Conservation (phyloP, 2,888 invertebrate genomes). For the Julus scandinavius region DNA sequence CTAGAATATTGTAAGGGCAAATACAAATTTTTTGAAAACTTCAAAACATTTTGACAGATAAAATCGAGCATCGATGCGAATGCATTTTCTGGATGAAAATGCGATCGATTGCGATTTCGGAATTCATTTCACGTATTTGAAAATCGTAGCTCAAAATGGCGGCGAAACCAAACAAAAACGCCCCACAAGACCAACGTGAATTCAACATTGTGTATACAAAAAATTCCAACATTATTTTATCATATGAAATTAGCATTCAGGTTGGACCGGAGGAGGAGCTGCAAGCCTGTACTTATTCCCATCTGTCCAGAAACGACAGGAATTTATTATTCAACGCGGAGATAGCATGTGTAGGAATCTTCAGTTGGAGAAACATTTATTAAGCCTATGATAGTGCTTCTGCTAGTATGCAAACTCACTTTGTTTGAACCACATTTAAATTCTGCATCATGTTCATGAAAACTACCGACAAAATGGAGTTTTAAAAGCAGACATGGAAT, state of each 20-base stretch:
- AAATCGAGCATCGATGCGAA: not conserved
- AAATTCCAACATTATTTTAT: conserved; percentile 34
- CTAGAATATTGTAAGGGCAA: not conserved
- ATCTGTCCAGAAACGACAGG: conserved; percentile 21
- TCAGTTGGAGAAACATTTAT: not conserved
- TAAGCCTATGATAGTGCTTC: not conserved
- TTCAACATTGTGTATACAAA: not conserved
- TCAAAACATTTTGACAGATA: not conserved
- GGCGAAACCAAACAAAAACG: not conserved
- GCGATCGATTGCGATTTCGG: not conserved
- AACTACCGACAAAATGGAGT: not conserved
- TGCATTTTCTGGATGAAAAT: not conserved
- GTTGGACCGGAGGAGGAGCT: conserved; percentile 42
- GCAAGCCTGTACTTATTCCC: conserved; percentile 12
- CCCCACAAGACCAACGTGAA: not conserved
- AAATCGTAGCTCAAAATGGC: conserved; percentile 8
- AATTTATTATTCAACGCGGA: conserved; percentile 25
- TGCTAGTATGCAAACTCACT: not conserved
- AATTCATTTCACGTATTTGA: conserved; percentile 15
- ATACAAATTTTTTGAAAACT: not conserved
- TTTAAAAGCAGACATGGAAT: conserved; percentile 11
- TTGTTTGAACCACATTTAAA: not conserved
- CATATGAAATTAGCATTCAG: conserved; percentile 43
- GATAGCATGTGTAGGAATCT: not conserved
- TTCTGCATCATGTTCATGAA: not conserved